These are phyloP conservation scores for Portevinia maculata DNA, from an alignment of 2,888 invertebrate species.

Conservation along the genomic window DNA sequence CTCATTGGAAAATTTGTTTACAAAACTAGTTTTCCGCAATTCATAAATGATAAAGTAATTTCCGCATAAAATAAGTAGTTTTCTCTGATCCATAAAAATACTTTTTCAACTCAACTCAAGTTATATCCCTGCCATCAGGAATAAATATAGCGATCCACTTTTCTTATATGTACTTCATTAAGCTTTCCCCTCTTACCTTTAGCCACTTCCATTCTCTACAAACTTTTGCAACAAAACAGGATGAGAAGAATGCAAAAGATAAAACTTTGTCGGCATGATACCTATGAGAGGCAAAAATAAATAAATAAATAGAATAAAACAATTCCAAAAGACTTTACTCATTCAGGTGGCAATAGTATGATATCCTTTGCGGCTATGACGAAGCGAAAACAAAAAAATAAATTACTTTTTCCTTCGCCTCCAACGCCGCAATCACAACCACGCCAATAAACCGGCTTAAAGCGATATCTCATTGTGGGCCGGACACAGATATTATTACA, in stretches of 20 bases:
- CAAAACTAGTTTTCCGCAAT: slow-evolving; percentile 56
- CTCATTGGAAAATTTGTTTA: slow-evolving; percentile 11
- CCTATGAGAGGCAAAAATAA: slow-evolving; percentile 8
- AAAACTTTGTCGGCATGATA: slow-evolving; percentile 26
- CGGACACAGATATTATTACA: slow-evolving; percentile 46
- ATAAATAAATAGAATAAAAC: slow-evolving; percentile 4
- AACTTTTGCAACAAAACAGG: slow-evolving; percentile 7
- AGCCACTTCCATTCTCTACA: not conserved
- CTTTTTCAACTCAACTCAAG: slow-evolving; percentile 48
- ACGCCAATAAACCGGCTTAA: slow-evolving; percentile 4
- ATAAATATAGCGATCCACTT: slow-evolving; percentile 29
- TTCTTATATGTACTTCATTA: slow-evolving; percentile 13
- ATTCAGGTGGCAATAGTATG: slow-evolving; percentile 58
- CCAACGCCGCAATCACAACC: slow-evolving; percentile 15
- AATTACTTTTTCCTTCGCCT: slow-evolving; percentile 40
- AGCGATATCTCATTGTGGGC: slow-evolving; percentile 27
- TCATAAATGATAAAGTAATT: slow-evolving; percentile 51
- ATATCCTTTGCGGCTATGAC: slow-evolving; percentile 52
- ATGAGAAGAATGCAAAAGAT: slow-evolving; percentile 16
- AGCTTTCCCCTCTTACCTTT: not conserved
- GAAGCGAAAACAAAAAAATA: slow-evolving; percentile 29
- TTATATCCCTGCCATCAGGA: slow-evolving; percentile 36
- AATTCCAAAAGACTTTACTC: slow-evolving; percentile 38
- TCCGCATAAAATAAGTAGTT: slow-evolving; percentile 25
- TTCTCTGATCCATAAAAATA: slow-evolving; percentile 28